Conservation (phyloP, 2,888 invertebrate genomes). For the Cephalotes varians region DNA sequence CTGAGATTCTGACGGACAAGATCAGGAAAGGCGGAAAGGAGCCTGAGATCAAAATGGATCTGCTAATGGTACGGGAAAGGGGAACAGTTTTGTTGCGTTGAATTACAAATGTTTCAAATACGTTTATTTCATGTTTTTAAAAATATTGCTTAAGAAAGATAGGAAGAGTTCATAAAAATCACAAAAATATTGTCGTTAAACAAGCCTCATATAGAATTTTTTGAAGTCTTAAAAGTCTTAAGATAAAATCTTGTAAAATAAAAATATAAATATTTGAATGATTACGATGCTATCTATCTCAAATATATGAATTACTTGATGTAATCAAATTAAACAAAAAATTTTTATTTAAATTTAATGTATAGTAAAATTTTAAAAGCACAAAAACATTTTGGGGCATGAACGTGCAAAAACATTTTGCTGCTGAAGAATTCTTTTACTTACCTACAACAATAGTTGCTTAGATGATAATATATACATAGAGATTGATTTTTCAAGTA, state of each 20-base stretch:
- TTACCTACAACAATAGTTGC: neutral
- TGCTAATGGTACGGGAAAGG: slow-evolving; percentile 59
- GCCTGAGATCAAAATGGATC: slow-evolving; percentile 54
- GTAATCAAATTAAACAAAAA: neutral
- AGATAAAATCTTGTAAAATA: neutral
- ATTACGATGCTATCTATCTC: neutral
- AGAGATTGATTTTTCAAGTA: too few species aligned
- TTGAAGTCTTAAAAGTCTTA: neutral
- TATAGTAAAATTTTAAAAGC: neutral
- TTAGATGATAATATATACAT: too few species aligned
- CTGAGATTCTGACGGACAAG: slow-evolving; percentile 54
- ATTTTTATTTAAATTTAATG: neutral
- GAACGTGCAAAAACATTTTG: too few species aligned
- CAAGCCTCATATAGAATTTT: neutral
- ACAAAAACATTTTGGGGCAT: too few species aligned
- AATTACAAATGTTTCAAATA: neutral
- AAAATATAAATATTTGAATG: neutral
- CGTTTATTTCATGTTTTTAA: neutral
- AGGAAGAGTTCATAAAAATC: neutral
- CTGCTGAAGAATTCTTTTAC: neutral
- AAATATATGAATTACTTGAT: neutral
- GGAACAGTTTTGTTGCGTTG: neutral
- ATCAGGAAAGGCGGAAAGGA: neutral
- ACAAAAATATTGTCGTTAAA: too few species aligned
- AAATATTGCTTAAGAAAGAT: neutral